Percentiles rank a stretch among this genome's conserved stretches.
Conservation (phyloP, 2,113 vertebrate species). For the Nematolebias whitei region DNA sequence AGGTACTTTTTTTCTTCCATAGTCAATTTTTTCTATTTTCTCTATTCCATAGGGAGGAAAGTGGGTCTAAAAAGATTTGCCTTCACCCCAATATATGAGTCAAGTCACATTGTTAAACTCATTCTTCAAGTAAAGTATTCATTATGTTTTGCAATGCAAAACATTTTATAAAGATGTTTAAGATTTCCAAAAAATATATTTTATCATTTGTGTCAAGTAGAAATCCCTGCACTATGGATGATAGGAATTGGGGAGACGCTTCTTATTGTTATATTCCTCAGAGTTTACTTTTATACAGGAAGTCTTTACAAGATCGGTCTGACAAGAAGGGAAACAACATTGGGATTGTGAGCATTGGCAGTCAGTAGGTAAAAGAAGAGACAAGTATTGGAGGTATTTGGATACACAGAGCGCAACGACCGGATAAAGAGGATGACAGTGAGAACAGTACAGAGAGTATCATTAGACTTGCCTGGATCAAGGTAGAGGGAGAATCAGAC, state of each 20-base stretch:
- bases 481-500: constrained; percentile 62
- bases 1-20: too few species aligned
- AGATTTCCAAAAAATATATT: not conserved
- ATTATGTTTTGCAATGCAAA: constrained; percentile 9
- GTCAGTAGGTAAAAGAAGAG: constrained; percentile 27
- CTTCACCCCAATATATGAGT: too few species aligned
- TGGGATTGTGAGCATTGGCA: constrained; percentile 74
- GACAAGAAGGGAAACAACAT: constrained; percentile 52
- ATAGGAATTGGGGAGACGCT: constrained; percentile 17
- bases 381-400: constrained; percentile 66
- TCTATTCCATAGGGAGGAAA: not conserved
- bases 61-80: too few species aligned
- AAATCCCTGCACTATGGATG: constrained; percentile 13
- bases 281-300: constrained; percentile 49
- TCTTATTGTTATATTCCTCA: constrained; percentile 22
- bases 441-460: constrained; percentile 68
- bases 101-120: not conserved
- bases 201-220: constrained; percentile 15
- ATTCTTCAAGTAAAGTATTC: not conserved
- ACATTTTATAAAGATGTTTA: constrained; percentile 2
- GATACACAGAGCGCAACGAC: constrained; percentile 38
- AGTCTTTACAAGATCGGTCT: constrained; percentile 46
- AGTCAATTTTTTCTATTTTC: too few species aligned
- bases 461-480: constrained; percentile 36
- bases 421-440: constrained; percentile 54